phyloP scores from a whole-genome alignment of 2,888 invertebrate genomes.

The Syrphus vitripennis region DNA sequence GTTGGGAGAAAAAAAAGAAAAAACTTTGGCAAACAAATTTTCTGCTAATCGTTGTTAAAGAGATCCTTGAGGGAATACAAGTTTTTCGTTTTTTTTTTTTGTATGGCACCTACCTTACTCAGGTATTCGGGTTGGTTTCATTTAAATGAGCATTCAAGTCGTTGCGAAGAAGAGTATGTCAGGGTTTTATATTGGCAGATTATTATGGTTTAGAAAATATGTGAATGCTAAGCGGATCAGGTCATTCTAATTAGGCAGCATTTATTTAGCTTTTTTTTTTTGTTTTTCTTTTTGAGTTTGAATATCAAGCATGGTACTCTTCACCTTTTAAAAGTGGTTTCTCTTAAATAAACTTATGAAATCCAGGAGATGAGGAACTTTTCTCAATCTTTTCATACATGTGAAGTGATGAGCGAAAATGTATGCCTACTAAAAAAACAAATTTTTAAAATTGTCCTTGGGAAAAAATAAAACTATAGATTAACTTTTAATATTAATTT shows the following conservation, averaged over 20 bases:
- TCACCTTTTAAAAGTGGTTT: too few relatives aligned
- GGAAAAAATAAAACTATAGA: too few relatives aligned
- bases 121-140: neutral
- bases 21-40: constrained; percentile 30
- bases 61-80: neutral
- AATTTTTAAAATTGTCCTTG: too few relatives aligned
- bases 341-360: too few relatives aligned
- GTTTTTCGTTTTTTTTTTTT: neutral
- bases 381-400: too few relatives aligned
- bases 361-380: too few relatives aligned
- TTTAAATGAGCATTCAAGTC: neutral
- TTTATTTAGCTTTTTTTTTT: neutral
- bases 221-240: neutral
- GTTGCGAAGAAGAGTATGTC: neutral
- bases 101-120: too few relatives aligned
- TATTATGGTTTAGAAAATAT: neutral
- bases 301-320: neutral
- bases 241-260: neutral
- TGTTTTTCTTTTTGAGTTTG: neutral
- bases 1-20: neutral
- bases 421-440: too few relatives aligned
- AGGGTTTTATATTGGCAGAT: neutral
- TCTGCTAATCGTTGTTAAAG: constrained; percentile 23
- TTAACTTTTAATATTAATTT: too few relatives aligned
- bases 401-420: too few relatives aligned